Base-by-base conservation (phyloP, 2,113 vertebrate species). In the Microtus pennsylvanicus region DNA sequence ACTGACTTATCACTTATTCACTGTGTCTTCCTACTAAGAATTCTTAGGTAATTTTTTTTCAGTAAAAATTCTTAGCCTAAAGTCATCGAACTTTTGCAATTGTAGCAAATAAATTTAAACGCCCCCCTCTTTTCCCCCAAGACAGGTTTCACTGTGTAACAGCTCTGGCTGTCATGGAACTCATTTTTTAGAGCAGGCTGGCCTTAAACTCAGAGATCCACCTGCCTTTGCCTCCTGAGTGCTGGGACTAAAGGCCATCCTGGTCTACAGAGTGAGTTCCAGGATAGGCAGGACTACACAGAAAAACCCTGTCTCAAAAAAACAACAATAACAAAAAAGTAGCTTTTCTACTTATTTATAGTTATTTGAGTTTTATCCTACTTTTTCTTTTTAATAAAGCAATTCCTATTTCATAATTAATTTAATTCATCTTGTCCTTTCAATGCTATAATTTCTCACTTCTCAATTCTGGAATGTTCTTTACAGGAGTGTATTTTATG, bases 341-440 rank as follows among this genome's bases (percentile, higher is more conserved):
- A 12, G 42, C 42, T 93, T 90, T 88, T 45, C n/a, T 69, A 8
- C 33, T 91, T 70, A 63, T 21, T 91, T 70, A 63, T 21, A 55
- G 9, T n/a, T 65, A 75, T 52, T 58, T 90, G 63, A 77, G 9
- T 58, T 74, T 93, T 89, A 14, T 86, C 28, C 28, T 22, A 82
- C 0, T 89, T 50, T 81, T 82, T 14, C 69, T 0, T 89, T 50
- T 81, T 82, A 88, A 90, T 70, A 91, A 80, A 85, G 33, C 63
- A 69, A 76, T 90, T 72, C 45, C 13, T 87, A 65, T 89, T 85
- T 96, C 38, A 45, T 87, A 95, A 90, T 89, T 91, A 88, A 80
- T 78, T 24, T 30, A 89, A 81, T 80, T 33, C 17, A 86, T 67
- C 38, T 47, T 47, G 17, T 21, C 38, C 88, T 45, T 52, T 92